Conservation (phyloP, 2,113 vertebrate genomes). For the Chaetops frenatus region DNA sequence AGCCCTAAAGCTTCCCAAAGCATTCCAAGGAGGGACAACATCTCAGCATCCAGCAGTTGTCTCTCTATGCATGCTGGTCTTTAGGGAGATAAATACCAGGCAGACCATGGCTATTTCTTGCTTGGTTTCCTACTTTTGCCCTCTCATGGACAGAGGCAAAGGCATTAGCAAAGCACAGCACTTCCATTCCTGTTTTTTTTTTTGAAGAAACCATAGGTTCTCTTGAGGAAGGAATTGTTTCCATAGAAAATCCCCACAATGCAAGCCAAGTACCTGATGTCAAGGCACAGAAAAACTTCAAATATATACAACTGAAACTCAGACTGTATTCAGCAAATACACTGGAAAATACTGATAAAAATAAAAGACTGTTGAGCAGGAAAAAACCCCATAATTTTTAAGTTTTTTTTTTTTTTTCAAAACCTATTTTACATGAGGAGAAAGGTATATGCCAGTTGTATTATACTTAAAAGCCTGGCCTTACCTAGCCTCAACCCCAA, state of each 20-base stretch:
- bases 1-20: rapidly evolving
- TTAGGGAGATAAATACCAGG: background rate
- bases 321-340: background rate
- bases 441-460: background rate
- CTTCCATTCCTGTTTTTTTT: background rate
- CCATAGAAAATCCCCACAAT: background rate
- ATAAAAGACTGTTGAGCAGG: background rate
- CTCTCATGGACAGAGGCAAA: background rate
- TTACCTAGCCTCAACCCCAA: background rate
- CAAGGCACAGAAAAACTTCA: background rate
- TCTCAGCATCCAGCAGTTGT: background rate
- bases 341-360: background rate
- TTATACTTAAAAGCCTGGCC: background rate
- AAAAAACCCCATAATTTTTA: too few species aligned
- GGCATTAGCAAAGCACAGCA: background rate
- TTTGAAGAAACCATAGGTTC: background rate
- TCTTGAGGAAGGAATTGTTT: background rate
- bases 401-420: background rate
- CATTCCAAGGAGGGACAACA: background rate
- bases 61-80: background rate
- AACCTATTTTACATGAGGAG: background rate
- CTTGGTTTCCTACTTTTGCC: background rate
- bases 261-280: background rate
- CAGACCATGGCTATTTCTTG: background rate
- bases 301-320: background rate